Evolutionary conservation across 2,888 invertebrate species (phyloP), one percentile per base, ranked within the genome.

Genomic region (Ganaspis brasiliensis): DNA sequence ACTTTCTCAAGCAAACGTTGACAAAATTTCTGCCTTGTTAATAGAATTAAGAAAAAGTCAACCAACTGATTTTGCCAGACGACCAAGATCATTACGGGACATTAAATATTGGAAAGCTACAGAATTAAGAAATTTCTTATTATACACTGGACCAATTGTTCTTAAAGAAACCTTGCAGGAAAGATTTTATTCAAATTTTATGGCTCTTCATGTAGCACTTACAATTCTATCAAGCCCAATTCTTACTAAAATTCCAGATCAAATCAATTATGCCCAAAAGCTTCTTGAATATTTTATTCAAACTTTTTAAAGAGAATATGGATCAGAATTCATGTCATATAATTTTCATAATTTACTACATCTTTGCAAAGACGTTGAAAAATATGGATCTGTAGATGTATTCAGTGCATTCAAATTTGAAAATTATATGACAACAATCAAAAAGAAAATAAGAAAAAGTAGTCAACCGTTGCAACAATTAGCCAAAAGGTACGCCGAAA

Each of bases 61-160:
- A 12, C 37, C 63, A 21, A 26, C 14, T 55, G 16, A n/a, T 10
- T 88, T 88, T 81, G 77, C 77, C 6, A 73, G 87, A 40, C 86
- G 84, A 77, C 86, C 84, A 4, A 78, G 88, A 63, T 45, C 82
- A 8, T 70, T 89, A 6, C 63, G 14, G 73, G 82, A 87, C 49
- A 59, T 85, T 14, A 85, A 84, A 8, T 77, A 82, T 21, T 89
- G 85, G 84, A 89, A 88, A 73, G 88, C 87, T 16, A 86, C 85
- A 8, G 87, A 89, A 78, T 87, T 84, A 55, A 61, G 87, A 21
- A 82, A 82, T 49, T 83, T 89, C 79, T 59, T 88, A 14, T 71
- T 87, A 21, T 87, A 87, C 72, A 80, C 81, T 45, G 87, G 86
- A 14, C 86, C 84, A 19, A 73, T 88, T 1, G 81, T 84, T 63